Evolutionary conservation across 1,140 invertebrate species (phyloP), one percentile per base, ranked within the genome.

Genomic region (Vanessa tameamea): DNA sequence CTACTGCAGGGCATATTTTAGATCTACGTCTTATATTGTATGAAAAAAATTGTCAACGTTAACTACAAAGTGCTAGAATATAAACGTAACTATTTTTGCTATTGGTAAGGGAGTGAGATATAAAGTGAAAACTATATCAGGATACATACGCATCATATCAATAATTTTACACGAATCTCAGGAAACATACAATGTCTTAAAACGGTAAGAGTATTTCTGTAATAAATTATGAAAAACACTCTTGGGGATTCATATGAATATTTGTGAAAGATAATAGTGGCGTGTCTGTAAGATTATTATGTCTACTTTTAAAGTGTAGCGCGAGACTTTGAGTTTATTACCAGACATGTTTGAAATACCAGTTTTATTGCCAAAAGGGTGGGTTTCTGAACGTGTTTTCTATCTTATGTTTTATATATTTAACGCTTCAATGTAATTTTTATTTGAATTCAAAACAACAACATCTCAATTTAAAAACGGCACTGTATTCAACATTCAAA

Each of bases 321-420:
- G 80, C 78, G 79, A 80, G 84, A 88, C 85, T 88, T 87, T 88
- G 84, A 90, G 84, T 90, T 90, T 90, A 90, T 90, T 89, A 88
- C 86, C 87, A 86, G 87, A 89, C 88, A 89, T 88, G 86, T 89
- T 88, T 86, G 87, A 87, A 90, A 89, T 90, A 86, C 87, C 88
- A 77, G 83, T 88, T 87, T 87, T 89, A 88, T 87, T 86, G 85
- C 84, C 69, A 78, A 79, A 83, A 81, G 75, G 79, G 76, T 78
- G 77, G 73, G 79, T 80, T 67, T 68, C 75, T 65, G 69, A 69
- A 76, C 73, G 76, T 77, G 79, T 80, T 81, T 78, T 78, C 77
- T 81, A 79, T 78, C 72, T 80, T 71, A 80, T 78, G 77, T 20
- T 20, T 66, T 50, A 73, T 78, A 72, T 72, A 76, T 75, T 51